A percentile compares a stretch with the other conserved stretches of the same genome.
phyloP scores from a whole-genome alignment of 2,797 vertebrate species.

The Alectoris magna region DNA sequence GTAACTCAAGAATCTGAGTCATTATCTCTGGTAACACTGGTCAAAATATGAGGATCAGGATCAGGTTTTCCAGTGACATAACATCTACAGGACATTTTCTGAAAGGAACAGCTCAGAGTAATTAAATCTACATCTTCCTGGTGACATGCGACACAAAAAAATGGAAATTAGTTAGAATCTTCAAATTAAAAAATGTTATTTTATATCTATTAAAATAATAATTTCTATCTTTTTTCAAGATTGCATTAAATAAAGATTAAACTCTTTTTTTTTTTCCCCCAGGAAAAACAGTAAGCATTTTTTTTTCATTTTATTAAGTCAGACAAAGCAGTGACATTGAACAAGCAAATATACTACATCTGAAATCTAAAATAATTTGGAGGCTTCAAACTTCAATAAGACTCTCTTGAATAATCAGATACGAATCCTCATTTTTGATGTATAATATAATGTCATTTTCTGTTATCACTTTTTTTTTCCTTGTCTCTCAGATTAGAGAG shows the following conservation, averaged over 20 bases:
- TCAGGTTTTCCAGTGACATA: not conserved
- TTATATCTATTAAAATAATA: not conserved
- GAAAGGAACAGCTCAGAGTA: not conserved
- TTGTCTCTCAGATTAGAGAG: not conserved
- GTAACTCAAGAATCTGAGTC: not conserved
- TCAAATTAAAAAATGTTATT: not conserved
- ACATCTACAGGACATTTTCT: not conserved
- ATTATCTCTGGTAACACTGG: not conserved
- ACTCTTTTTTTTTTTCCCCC: not conserved
- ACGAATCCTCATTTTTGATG: not conserved
- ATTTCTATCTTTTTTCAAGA: not conserved
- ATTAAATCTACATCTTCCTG: not conserved
- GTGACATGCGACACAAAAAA: not conserved
- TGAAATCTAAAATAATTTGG: not conserved
- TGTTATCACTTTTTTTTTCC: not conserved
- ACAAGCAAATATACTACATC: not conserved
- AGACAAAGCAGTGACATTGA: not conserved
- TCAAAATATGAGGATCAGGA: not conserved
- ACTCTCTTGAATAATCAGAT: not conserved
- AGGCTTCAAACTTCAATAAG: not conserved
- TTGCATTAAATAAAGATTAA: not conserved
- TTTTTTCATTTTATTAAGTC: not conserved
- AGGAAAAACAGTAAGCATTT: not conserved
- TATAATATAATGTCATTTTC: too few relatives aligned
- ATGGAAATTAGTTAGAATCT: not conserved